Evolutionary conservation across 1,140 invertebrate species (phyloP).

Genomic region (Glossosoma conforme): DNA sequence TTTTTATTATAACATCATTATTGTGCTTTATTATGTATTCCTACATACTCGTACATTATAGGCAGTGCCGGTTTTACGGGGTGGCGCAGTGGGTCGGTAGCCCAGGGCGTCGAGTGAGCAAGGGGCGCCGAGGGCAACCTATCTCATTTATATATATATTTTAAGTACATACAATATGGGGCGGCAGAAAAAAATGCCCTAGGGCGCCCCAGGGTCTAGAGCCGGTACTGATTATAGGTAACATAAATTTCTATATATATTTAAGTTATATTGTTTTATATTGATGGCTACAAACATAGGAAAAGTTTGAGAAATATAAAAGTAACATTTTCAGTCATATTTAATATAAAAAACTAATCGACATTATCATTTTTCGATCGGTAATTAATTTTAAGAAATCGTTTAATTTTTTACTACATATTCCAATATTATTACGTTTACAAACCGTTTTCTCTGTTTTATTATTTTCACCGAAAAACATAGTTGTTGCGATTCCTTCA

Average conservation of each 20-base stretch:
- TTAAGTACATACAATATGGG: not conserved
- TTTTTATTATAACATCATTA: not conserved
- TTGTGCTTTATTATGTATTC: not conserved
- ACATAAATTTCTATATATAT: not conserved
- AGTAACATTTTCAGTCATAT: constrained; percentile 1
- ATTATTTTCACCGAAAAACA: constrained; percentile 12
- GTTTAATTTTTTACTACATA: not conserved
- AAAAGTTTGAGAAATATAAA: too few relatives aligned
- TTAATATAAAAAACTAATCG: not conserved
- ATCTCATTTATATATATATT: not conserved
- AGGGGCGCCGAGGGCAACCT: not conserved
- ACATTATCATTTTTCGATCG: not conserved
- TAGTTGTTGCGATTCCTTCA: constrained; percentile 7
- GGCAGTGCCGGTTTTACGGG: too few relatives aligned
- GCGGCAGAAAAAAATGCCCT: too few relatives aligned
- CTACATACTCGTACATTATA: too few relatives aligned
- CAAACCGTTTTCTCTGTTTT: not conserved
- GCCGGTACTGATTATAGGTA: too few relatives aligned
- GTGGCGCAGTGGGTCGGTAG: too few relatives aligned
- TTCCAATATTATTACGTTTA: constrained; percentile 1
- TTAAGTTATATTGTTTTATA: not conserved
- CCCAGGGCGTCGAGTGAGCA: not conserved
- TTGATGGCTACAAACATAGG: too few relatives aligned
- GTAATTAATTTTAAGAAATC: not conserved
- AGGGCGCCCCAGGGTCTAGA: too few relatives aligned